Evolutionary conservation across 2,113 vertebrate species (phyloP).

Genomic region (Epinephelus cyanopodus): DNA sequence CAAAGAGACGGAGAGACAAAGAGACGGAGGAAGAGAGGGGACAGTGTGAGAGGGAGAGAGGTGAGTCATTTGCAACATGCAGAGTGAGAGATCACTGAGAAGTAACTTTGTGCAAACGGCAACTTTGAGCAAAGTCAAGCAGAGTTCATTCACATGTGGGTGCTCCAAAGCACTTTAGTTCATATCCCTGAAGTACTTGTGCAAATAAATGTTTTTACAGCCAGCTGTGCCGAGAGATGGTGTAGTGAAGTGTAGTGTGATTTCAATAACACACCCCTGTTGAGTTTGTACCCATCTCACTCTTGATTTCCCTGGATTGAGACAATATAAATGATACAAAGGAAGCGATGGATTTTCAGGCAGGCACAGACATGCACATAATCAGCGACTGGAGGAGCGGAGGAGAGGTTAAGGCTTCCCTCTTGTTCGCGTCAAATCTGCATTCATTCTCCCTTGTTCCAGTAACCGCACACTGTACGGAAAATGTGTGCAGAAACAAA

Average conservation of each 20-base stretch:
- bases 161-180: slow-evolving; percentile 56
- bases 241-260: slow-evolving; percentile 27
- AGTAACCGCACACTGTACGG: slow-evolving; percentile 30
- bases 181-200: slow-evolving; percentile 45
- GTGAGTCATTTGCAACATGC: slow-evolving; percentile 73
- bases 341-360: not conserved
- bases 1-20: slow-evolving; percentile 29
- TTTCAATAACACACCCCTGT: slow-evolving; percentile 46
- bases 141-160: slow-evolving; percentile 68
- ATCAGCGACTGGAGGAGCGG: slow-evolving; percentile 24
- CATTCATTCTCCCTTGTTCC: slow-evolving; percentile 42
- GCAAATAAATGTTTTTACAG: slow-evolving; percentile 49
- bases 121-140: slow-evolving; percentile 79
- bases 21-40: slow-evolving; percentile 16
- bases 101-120: slow-evolving; percentile 65
- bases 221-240: slow-evolving; percentile 39
- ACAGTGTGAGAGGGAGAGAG: slow-evolving; percentile 28
- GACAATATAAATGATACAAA: slow-evolving; percentile 36
- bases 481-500: slow-evolving; percentile 46
- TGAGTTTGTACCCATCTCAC: slow-evolving; percentile 34
- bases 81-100: slow-evolving; percentile 69
- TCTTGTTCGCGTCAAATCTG: slow-evolving; percentile 31
- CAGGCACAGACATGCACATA: slow-evolving; percentile 5
- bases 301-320: slow-evolving; percentile 35
- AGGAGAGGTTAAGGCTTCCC: slow-evolving; percentile 10